Evolutionary conservation across 2,797 vertebrate genomes (phyloP).

Genomic region (Morus bassanus): DNA sequence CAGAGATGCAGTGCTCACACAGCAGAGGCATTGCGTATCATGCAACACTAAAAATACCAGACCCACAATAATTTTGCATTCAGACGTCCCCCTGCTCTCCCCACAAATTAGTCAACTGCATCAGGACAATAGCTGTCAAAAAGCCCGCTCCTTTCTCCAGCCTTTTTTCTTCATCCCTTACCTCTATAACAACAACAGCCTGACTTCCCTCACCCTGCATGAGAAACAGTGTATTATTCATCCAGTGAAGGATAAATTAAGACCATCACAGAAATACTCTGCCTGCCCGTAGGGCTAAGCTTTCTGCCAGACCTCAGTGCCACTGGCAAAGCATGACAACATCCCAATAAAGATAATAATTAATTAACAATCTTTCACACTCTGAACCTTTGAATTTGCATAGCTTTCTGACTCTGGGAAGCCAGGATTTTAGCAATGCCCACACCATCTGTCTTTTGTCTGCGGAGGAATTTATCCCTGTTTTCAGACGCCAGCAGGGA

Average conservation of each 20-base stretch:
- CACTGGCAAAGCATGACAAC: neutral
- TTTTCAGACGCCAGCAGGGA: conserved; percentile 23
- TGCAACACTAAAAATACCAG: neutral
- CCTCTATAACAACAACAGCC: neutral
- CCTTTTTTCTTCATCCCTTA: neutral
- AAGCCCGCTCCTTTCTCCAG: neutral
- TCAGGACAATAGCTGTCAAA: neutral
- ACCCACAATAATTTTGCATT: neutral
- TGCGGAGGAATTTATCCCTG: neutral
- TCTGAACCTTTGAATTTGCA: neutral
- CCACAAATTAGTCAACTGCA: neutral
- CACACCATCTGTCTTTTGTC: conserved; percentile 56
- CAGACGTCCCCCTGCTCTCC: neutral
- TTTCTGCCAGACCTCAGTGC: neutral
- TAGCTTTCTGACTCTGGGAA: neutral
- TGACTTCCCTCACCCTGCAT: neutral
- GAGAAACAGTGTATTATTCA: neutral
- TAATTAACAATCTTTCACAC: neutral
- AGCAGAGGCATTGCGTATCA: neutral
- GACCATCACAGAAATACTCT: neutral
- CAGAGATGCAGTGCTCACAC: neutral
- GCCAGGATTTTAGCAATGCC: conserved; percentile 9
- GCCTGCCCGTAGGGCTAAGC: neutral
- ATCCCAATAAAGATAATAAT: conserved; percentile 22
- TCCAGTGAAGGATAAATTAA: neutral